Percentiles rank a stretch among this genome's conserved stretches.
These are phyloP conservation scores for Paradoxurus hermaphroditus DNA, from an alignment of 2,113 vertebrate genomes.

Conservation along the genomic window DNA sequence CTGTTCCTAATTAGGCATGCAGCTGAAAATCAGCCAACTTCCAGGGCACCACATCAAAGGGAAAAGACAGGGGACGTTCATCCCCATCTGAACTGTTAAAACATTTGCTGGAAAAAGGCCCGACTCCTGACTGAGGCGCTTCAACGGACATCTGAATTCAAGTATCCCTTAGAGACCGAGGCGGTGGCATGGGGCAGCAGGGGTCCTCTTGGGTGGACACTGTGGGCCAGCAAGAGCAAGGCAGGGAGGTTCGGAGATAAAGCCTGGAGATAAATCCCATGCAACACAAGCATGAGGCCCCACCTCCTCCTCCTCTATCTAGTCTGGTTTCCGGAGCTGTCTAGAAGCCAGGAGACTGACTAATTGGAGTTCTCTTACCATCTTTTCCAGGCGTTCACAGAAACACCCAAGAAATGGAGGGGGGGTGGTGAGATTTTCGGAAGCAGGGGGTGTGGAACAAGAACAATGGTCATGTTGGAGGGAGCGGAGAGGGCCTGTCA, in stretches of 20 bases:
- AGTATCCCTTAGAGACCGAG: background rate
- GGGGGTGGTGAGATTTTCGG: background rate
- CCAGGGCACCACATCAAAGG: background rate
- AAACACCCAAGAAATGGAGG: background rate
- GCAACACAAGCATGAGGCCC: background rate
- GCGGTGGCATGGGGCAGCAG: background rate
- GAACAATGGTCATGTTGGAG: background rate
- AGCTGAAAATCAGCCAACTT: background rate
- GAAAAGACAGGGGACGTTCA: background rate
- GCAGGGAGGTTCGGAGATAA: background rate
- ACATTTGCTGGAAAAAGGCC: background rate
- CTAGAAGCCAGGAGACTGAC: slow-evolving; percentile 37
- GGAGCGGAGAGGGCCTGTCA: background rate
- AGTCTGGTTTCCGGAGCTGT: slow-evolving; percentile 37
- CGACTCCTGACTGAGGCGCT: background rate
- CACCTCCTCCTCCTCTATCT: background rate
- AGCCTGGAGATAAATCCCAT: background rate
- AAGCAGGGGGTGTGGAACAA: background rate
- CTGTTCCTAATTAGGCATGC: slow-evolving; percentile 8
- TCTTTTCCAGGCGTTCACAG: background rate
- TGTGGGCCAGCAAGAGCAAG: background rate
- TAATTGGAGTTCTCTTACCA: slow-evolving; percentile 23
- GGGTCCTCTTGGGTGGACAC: background rate
- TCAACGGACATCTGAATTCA: background rate
- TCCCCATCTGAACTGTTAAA: background rate